Evolutionary conservation across 2,113 vertebrate genomes (phyloP).

Genomic region (Phylloscopus trochiloides): DNA sequence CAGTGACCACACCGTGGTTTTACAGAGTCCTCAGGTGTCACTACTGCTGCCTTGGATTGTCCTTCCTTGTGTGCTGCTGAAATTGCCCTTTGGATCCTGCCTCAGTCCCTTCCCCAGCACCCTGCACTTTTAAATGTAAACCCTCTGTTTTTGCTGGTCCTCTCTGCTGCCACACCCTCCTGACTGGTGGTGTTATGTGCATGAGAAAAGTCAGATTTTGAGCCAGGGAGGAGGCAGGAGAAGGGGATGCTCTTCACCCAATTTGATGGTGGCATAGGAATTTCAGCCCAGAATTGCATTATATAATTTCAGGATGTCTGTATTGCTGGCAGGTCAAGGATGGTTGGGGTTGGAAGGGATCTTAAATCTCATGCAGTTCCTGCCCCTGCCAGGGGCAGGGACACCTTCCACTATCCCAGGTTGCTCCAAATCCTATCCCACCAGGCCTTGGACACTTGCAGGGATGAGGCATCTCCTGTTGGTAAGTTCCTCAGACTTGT

Average conservation of each 20-base stretch:
- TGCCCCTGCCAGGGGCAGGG: background rate
- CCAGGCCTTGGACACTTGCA: background rate
- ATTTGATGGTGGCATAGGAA: background rate
- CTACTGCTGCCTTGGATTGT: background rate
- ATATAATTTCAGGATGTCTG: background rate
- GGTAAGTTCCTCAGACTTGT: background rate
- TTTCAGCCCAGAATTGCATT: background rate
- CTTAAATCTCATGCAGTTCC: background rate
- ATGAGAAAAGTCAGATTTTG: background rate
- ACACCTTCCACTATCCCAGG: background rate
- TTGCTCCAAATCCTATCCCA: background rate
- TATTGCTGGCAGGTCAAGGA: background rate
- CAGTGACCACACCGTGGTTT: background rate
- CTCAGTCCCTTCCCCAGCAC: background rate
- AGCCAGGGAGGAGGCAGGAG: background rate
- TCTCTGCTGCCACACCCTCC: background rate
- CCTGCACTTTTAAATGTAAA: background rate
- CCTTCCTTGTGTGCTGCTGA: background rate
- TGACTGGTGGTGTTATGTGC: background rate
- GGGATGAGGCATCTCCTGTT: background rate
- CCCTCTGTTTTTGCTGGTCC: background rate
- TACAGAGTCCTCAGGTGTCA: background rate
- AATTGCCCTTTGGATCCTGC: background rate
- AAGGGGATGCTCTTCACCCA: background rate
- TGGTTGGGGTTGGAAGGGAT: background rate